Evolutionary conservation across 2,888 invertebrate species (phyloP), one percentile per base, ranked within the genome.

Genomic region (Poecilobothrus nobilitatus): DNA sequence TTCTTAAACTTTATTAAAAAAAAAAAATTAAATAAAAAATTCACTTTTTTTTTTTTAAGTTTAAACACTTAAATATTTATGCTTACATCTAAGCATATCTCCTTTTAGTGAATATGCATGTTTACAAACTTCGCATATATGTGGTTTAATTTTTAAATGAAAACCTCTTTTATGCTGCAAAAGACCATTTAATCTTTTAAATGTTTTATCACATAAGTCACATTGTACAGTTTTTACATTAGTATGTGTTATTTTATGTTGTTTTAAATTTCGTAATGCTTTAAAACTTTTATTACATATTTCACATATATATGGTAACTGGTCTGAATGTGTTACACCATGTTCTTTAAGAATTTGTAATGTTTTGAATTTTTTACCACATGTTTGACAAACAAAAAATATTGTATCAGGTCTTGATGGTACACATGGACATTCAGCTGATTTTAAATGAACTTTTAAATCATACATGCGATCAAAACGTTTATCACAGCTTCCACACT

Each of bases 41-140:
- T n/a, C n/a, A 27, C 27, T 27, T 27, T 27, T n/a, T n/a, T n/a
- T n/a, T n/a, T n/a, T n/a, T n/a, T n/a, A n/a, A n/a, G 37, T 53
- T 18, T 53, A 15, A 15, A 53, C 15, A 18, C n/a, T 53, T 53
- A 53, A 53, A 18, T 53, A 53, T 53, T 53, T 53, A 72, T 82
- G 82, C 44, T 77, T 76, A 71, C 81, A 82, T 27, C 82, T 77
- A 67, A 77, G 70, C 80, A 81, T 80, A 71, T 82, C 82, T 67
- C 77, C 77, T 73, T 81, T 82, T 18, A 82, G 74, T 6, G 81
- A 78, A 72, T 78, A 82, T 8, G 75, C 71, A 70, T 79, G 76
- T 69, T 77, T 77, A 71, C 82, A 82, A 33, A 79, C 74, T 1
- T 75, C 74, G 73, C 82, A 82, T 66, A 76, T 75, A 69, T 78